phyloP scores from a whole-genome alignment of 2,113 vertebrate species.

The Anser brachyrhynchus region DNA sequence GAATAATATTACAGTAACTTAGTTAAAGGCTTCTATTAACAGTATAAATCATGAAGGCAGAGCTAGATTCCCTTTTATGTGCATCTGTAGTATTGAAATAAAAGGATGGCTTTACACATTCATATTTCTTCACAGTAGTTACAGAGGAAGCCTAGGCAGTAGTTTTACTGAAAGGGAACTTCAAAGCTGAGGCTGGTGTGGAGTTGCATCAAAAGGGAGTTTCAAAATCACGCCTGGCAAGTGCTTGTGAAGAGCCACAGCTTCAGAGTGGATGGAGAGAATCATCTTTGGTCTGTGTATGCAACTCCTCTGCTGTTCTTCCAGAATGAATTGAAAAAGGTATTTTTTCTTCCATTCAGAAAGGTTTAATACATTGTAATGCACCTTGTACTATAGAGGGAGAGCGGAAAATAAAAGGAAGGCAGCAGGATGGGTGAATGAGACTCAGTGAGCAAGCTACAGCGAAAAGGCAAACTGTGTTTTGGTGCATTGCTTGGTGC shows the following conservation, averaged over 20 bases:
- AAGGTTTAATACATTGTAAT: neutral
- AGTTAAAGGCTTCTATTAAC: slow-evolving; percentile 15
- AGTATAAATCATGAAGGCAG: slow-evolving; percentile 10
- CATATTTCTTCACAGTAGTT: neutral
- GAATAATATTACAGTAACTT: slow-evolving; percentile 24
- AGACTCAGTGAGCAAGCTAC: neutral
- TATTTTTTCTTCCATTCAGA: neutral
- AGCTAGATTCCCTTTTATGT: slow-evolving; percentile 13
- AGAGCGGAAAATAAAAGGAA: neutral
- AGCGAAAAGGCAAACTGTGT: neutral
- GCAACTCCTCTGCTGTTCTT: neutral
- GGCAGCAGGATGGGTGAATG: neutral
- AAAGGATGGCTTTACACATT: neutral
- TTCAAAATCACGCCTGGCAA: neutral
- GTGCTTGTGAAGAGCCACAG: neutral
- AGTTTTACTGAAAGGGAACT: neutral
- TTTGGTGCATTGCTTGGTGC: neutral
- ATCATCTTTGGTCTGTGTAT: neutral
- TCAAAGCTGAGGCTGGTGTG: neutral
- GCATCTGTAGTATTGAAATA: neutral
- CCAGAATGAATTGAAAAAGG: neutral
- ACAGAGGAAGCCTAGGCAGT: neutral
- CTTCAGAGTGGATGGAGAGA: neutral
- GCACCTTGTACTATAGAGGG: neutral
- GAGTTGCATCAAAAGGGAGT: neutral